A percentile compares a stretch with the other conserved stretches of the same genome.
Evolutionary conservation across 2,888 invertebrate genomes (phyloP).

Genomic region (Molorchus minor): DNA sequence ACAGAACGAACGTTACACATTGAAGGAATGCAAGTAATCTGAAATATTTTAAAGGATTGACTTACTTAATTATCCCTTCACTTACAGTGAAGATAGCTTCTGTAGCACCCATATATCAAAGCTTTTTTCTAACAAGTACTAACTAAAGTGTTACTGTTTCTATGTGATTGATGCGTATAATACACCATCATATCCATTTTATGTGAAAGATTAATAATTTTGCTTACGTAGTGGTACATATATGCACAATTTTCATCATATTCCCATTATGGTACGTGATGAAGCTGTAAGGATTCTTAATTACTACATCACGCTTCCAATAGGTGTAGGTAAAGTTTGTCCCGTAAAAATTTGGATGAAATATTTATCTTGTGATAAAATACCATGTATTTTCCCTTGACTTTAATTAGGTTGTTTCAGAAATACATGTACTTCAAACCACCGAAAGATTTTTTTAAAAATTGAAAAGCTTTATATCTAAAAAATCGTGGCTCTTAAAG

Average conservation of each 20-base stretch:
- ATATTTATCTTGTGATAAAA: too few relatives aligned
- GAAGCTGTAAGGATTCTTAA: background rate
- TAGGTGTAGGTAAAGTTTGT: slow-evolving; percentile 1
- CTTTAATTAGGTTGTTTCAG: too few relatives aligned
- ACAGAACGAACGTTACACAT: too few relatives aligned
- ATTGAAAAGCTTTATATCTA: too few relatives aligned
- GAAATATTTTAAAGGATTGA: background rate
- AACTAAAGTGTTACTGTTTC: too few relatives aligned
- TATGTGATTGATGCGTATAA: background rate
- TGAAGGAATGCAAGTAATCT: too few relatives aligned
- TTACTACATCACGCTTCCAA: slow-evolving; percentile 8
- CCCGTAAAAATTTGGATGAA: too few relatives aligned
- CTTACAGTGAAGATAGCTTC: background rate
- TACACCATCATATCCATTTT: background rate
- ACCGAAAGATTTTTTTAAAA: too few relatives aligned
- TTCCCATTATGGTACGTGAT: slow-evolving; percentile 11
- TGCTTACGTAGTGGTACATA: background rate
- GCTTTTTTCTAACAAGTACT: background rate
- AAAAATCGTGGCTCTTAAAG: too few relatives aligned
- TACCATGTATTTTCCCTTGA: too few relatives aligned
- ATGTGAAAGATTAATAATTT: too few relatives aligned
- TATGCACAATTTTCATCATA: background rate
- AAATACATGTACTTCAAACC: too few relatives aligned
- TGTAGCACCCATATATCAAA: background rate
- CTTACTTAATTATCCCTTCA: background rate